phyloP scores from a whole-genome alignment of 2,113 vertebrate species.

The Melanerpes formicivorus region DNA sequence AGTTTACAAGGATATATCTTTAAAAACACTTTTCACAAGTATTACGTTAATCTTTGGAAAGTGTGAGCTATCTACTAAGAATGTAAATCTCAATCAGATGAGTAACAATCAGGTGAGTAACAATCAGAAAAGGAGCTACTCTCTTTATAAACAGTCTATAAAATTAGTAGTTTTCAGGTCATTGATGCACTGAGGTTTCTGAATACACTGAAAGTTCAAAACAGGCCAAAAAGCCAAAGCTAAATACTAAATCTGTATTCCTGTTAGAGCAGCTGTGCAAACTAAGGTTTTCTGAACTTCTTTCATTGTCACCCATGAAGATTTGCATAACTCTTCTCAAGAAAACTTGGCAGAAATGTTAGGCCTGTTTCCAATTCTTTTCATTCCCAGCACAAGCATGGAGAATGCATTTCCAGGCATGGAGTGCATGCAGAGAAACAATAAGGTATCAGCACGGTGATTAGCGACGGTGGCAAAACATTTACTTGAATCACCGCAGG shows the following conservation, averaged over 20 bases:
- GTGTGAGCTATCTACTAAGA: not conserved
- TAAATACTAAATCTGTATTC: not conserved
- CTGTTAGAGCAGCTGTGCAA: not conserved
- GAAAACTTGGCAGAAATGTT: not conserved
- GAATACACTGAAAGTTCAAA: not conserved
- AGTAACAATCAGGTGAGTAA: not conserved
- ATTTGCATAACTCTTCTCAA: conserved; percentile 5
- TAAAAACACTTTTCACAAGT: not conserved
- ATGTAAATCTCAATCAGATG: not conserved
- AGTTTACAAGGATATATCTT: not conserved
- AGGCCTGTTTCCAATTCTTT: not conserved
- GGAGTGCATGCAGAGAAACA: not conserved
- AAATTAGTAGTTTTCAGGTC: not conserved
- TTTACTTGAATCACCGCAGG: not conserved
- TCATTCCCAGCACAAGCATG: not conserved
- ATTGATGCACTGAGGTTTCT: not conserved
- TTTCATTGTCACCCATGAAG: not conserved
- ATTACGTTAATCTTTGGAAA: not conserved
- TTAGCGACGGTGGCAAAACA: not conserved
- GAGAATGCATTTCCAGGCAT: not conserved
- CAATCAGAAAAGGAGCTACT: not conserved
- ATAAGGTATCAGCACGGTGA: not conserved
- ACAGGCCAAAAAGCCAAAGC: not conserved
- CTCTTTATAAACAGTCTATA: not conserved
- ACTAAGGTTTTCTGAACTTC: conserved; percentile 10